A percentile compares a stretch with the other conserved stretches of the same genome.
Evolutionary conservation across 2,888 invertebrate species (phyloP).

Genomic region (Melitaea athalia): DNA sequence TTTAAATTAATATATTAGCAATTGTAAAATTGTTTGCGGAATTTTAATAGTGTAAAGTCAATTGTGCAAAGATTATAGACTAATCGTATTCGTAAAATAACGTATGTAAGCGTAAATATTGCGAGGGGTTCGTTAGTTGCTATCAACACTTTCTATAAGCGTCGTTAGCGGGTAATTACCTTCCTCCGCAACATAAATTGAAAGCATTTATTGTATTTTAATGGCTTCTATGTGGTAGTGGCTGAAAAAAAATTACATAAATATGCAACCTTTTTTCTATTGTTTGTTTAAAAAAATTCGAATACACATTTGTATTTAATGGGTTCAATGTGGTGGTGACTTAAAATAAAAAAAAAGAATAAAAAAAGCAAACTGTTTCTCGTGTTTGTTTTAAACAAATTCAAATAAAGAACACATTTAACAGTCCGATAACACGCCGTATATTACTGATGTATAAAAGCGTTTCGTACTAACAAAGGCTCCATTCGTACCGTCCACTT

Average conservation of each 20-base stretch:
- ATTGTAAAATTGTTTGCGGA: no score
- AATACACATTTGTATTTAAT: not conserved
- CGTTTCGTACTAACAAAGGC: not conserved
- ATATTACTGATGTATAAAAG: not conserved
- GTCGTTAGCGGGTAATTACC: conserved; percentile 10
- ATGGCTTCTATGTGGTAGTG: not conserved
- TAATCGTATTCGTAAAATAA: not conserved
- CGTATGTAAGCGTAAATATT: not conserved
- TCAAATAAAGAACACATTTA: conserved; percentile 1
- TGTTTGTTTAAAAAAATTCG: no score
- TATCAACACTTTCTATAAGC: conserved; percentile 9
- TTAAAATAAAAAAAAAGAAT: not conserved
- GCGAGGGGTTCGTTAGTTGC: not conserved
- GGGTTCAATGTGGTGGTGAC: not conserved
- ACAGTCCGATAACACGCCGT: not conserved
- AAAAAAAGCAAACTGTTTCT: not conserved
- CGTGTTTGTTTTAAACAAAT: not conserved
- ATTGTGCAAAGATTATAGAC: no score
- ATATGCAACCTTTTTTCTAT: no score
- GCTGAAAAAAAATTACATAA: not conserved
- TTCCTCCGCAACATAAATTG: conserved; percentile 15
- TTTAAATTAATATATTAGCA: no score
- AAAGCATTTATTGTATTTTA: conserved; percentile 10
- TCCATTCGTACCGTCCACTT: conserved; percentile 7
- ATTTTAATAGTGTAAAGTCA: no score